Evolutionary conservation across 2,888 invertebrate genomes (phyloP).

Genomic region (Pharmacophagus antenor): DNA sequence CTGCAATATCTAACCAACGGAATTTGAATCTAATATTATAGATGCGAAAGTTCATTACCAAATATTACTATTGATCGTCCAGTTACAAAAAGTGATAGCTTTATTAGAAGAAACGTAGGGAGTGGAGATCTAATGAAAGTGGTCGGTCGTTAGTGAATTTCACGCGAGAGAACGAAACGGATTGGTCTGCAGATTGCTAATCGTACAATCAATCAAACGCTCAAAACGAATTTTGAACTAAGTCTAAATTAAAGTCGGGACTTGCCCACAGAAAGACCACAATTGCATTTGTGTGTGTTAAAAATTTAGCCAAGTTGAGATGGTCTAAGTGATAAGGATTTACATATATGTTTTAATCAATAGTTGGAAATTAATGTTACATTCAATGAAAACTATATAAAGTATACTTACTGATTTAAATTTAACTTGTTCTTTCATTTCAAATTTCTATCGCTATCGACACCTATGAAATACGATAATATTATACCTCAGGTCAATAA

Average conservation of each 20-base stretch:
- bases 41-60: neutral
- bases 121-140: slow-evolving; percentile 23
- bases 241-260: slow-evolving; percentile 33
- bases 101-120: slow-evolving; percentile 17
- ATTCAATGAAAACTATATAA: no score
- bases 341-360: no score
- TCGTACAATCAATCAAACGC: slow-evolving; percentile 63
- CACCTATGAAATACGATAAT: no score
- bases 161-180: slow-evolving; percentile 48
- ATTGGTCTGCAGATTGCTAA: slow-evolving; percentile 59
- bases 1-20: slow-evolving; percentile 5
- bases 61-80: slow-evolving; percentile 2
- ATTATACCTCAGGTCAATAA: no score
- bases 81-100: slow-evolving; percentile 35
- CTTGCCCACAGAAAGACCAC: no score
- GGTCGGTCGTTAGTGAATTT: slow-evolving; percentile 31
- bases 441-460: no score
- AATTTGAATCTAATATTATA: slow-evolving; percentile 13
- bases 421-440: no score
- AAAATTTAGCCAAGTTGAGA: no score
- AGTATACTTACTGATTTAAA: no score
- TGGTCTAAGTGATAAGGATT: no score
- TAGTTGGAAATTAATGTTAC: no score
- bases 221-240: slow-evolving; percentile 38
- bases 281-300: no score